Evolutionary conservation across 2,888 invertebrate species (phyloP).

Genomic region (Drosophila putrida): DNA sequence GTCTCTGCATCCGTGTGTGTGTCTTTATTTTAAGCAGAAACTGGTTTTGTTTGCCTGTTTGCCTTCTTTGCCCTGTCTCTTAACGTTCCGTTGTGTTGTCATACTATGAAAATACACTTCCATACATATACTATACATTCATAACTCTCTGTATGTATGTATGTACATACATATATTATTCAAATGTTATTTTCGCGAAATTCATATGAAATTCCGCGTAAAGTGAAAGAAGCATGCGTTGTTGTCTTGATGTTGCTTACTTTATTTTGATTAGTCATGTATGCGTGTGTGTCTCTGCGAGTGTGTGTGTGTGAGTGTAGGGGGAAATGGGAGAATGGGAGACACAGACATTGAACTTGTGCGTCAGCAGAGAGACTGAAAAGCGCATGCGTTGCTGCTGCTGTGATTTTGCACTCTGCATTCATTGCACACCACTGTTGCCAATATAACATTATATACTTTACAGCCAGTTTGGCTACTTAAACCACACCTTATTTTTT

Average conservation of each 20-base stretch:
- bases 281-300: constrained; percentile 5
- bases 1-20: constrained; percentile 16
- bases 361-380: constrained; percentile 37
- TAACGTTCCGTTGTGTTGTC: constrained; percentile 65
- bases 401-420: constrained; percentile 51
- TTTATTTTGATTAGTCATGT: constrained; percentile 57
- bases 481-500: too few relatives aligned
- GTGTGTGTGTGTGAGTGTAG: background rate
- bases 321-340: background rate
- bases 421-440: constrained; percentile 4
- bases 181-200: constrained; percentile 73
- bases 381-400: constrained; percentile 59
- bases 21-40: constrained; percentile 78
- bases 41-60: constrained; percentile 64
- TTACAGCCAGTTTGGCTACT: too few relatives aligned
- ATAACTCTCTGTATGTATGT: constrained; percentile 8
- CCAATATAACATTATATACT: too few relatives aligned
- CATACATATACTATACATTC: constrained; percentile 18
- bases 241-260: constrained; percentile 38
- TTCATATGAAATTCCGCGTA: constrained; percentile 58
- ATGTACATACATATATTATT: constrained; percentile 44
- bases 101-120: constrained; percentile 67
- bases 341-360: constrained; percentile 60
- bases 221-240: constrained; percentile 65
- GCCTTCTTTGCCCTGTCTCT: constrained; percentile 49